These are phyloP conservation scores for Sebastes hubbsi DNA, from an alignment of 2,797 vertebrate genomes.

Conservation along the genomic window DNA sequence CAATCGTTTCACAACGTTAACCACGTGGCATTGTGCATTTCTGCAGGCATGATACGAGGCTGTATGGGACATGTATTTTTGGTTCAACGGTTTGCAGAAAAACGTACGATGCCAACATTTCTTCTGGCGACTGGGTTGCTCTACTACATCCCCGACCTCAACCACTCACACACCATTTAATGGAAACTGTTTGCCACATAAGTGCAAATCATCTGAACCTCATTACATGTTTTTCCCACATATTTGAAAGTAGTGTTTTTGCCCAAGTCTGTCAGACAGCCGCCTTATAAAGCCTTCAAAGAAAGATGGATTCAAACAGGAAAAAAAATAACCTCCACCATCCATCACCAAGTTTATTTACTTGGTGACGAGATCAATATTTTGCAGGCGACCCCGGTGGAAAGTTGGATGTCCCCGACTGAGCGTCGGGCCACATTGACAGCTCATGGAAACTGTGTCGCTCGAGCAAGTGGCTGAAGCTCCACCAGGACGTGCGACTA, in stretches of 20 bases:
- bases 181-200: constrained; percentile 31
- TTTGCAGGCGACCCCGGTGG: constrained; percentile 30
- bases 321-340: constrained; percentile 32
- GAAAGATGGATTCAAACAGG: constrained; percentile 43
- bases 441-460: constrained; percentile 63
- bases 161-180: constrained; percentile 1
- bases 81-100: neutral
- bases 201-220: constrained; percentile 10
- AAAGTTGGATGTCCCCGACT: constrained; percentile 50
- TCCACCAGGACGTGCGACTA: constrained; percentile 23
- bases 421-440: constrained; percentile 28
- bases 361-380: constrained; percentile 59
- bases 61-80: neutral
- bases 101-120: neutral
- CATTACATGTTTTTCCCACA: constrained; percentile 25
- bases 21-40: neutral
- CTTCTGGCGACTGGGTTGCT: neutral
- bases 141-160: neutral
- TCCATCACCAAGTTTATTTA: constrained; percentile 53
- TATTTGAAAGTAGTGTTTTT: constrained; percentile 34
- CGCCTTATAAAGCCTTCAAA: constrained; percentile 29
- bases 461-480: constrained; percentile 27
- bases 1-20: neutral
- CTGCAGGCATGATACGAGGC: neutral
- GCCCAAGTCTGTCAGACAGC: constrained; percentile 39